Conservation (phyloP, 2,113 vertebrate species). For the Columba livia region DNA sequence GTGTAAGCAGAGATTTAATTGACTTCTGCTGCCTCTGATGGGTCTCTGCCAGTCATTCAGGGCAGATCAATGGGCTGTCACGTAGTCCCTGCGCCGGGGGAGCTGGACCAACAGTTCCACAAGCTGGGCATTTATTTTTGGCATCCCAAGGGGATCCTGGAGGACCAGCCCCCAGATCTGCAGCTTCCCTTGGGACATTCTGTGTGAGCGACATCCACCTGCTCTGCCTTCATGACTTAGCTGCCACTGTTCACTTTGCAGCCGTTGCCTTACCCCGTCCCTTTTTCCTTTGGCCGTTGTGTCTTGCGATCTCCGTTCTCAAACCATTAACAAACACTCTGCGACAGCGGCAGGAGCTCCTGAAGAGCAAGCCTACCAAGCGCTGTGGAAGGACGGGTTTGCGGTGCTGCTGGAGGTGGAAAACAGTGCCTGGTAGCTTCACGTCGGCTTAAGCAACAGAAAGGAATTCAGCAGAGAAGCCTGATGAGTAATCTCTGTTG, state of each 20-base stretch:
- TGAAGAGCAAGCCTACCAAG: not conserved
- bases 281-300: not conserved
- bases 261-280: not conserved
- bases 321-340: not conserved
- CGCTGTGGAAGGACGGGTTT: not conserved
- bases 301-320: not conserved
- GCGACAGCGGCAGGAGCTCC: not conserved
- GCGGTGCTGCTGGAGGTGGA: not conserved
- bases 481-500: not conserved
- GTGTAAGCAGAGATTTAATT: constrained; percentile 80
- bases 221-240: not conserved
- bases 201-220: constrained; percentile 19
- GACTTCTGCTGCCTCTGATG: constrained; percentile 82
- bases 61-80: constrained; percentile 59
- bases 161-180: not conserved
- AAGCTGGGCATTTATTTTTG: constrained; percentile 28
- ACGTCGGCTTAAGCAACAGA: not conserved
- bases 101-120: not conserved
- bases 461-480: not conserved
- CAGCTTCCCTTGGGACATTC: not conserved
- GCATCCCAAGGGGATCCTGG: not conserved
- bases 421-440: not conserved
- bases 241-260: not conserved
- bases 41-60: constrained; percentile 83
- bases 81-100: constrained; percentile 10